Conservation (phyloP, 2,113 vertebrate species). For the Ailurus styani region DNA sequence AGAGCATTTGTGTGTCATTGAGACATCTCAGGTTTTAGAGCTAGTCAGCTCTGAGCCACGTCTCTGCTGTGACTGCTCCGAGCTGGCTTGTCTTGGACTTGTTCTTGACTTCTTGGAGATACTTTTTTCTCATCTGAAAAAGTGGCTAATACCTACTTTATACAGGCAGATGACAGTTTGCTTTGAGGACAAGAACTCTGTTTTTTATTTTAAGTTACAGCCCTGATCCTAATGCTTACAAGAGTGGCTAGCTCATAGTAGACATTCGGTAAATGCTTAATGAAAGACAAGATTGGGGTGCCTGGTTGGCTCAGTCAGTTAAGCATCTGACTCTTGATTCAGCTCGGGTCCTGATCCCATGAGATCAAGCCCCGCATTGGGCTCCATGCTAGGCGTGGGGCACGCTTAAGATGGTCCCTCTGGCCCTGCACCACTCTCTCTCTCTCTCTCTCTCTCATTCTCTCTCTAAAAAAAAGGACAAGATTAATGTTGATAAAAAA, state of each 20-base stretch:
- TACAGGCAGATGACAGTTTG: not conserved
- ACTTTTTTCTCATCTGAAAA: not conserved
- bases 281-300: not conserved
- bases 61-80: not conserved
- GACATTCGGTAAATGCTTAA: not conserved
- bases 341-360: rapidly evolving
- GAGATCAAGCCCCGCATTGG: not conserved
- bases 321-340: not conserved
- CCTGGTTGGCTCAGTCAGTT: not conserved
- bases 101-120: not conserved
- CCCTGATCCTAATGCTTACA: not conserved
- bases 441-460: not conserved
- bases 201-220: not conserved
- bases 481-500: not conserved
- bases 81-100: not conserved
- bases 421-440: not conserved
- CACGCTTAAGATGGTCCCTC: not conserved
- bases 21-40: not conserved
- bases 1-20: not conserved
- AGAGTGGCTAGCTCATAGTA: not conserved
- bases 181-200: not conserved
- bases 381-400: not conserved
- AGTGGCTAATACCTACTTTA: not conserved
- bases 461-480: not conserved
- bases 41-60: not conserved